These are phyloP conservation scores for Micronisus gabar DNA, from an alignment of 2,113 vertebrate genomes.

Conservation along the genomic window DNA sequence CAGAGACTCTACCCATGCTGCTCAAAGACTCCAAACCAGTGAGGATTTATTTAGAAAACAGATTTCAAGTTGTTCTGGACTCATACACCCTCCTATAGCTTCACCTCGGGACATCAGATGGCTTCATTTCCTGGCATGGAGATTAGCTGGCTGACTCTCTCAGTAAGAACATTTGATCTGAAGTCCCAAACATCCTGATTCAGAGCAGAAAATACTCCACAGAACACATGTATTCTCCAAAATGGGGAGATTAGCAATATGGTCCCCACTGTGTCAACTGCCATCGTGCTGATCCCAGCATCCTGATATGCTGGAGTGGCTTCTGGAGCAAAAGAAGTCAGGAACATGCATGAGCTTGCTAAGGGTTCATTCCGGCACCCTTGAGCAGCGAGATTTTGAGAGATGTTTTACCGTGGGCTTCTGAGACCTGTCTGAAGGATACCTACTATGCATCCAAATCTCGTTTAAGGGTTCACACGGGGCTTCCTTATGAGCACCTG, in stretches of 20 bases:
- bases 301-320: neutral
- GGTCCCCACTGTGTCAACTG: neutral
- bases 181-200: conserved; percentile 63
- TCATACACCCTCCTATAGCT: conserved; percentile 38
- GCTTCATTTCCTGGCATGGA: conserved; percentile 61
- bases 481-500: neutral
- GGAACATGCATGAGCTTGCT: neutral
- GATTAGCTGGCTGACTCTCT: conserved; percentile 52
- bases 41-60: conserved; percentile 50
- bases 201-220: conserved; percentile 40
- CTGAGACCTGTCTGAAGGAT: neutral
- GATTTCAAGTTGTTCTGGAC: conserved; percentile 35
- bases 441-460: neutral
- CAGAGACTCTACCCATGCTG: neutral
- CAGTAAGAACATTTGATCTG: conserved; percentile 53
- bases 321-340: neutral
- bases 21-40: neutral
- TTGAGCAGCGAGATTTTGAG: neutral
- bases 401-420: neutral
- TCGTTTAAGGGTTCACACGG: neutral
- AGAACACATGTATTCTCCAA: conserved; percentile 37
- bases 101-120: conserved; percentile 60
- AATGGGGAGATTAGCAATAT: conserved; percentile 38
- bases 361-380: neutral
- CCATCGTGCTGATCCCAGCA: neutral